Evolutionary conservation across 1,140 invertebrate species (phyloP).

Genomic region (Trialeurodes vaporariorum): DNA sequence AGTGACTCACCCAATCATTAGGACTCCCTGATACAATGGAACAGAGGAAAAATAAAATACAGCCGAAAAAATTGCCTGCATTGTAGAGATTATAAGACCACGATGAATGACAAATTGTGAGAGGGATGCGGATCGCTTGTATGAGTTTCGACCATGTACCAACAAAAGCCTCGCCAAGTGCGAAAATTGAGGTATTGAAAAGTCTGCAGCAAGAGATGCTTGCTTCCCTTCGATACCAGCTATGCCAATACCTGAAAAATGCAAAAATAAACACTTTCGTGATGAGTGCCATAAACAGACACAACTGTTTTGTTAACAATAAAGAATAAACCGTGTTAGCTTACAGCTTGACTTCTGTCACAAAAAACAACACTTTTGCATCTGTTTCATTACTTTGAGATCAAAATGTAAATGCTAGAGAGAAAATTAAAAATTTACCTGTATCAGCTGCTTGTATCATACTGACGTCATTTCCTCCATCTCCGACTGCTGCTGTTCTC

Average conservation of each 20-base stretch:
- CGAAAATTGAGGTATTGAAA: conserved; percentile 89
- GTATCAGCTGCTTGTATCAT: conserved; percentile 95
- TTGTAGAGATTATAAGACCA: conserved; percentile 94
- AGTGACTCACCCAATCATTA: conserved; percentile 93
- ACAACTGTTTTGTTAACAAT: too few relatives aligned
- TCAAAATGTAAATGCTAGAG: too few relatives aligned
- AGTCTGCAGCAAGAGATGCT: conserved; percentile 97
- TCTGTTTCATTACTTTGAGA: too few relatives aligned
- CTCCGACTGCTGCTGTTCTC: conserved; percentile 66
- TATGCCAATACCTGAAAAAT: conserved; percentile 72
- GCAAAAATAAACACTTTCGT: background rate
- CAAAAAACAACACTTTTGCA: too few relatives aligned
- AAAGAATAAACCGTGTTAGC: too few relatives aligned
- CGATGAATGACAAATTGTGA: conserved; percentile 98
- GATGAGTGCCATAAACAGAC: too few relatives aligned
- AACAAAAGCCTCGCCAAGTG: conserved; percentile 74
- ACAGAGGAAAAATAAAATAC: conserved; percentile 98
- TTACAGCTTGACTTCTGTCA: too few relatives aligned
- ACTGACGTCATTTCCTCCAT: conserved; percentile 80
- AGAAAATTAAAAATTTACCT: too few relatives aligned
- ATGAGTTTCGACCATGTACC: conserved; percentile 90
- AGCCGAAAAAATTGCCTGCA: conserved; percentile 98
- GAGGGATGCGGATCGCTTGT: conserved; percentile 89
- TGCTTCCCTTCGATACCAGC: conserved; percentile 89
- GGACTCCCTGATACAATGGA: conserved; percentile 92